Percentiles rank a stretch among this genome's conserved stretches.
Evolutionary conservation across 2,888 invertebrate genomes (phyloP).

Genomic region (Asteroscopus sphinx): DNA sequence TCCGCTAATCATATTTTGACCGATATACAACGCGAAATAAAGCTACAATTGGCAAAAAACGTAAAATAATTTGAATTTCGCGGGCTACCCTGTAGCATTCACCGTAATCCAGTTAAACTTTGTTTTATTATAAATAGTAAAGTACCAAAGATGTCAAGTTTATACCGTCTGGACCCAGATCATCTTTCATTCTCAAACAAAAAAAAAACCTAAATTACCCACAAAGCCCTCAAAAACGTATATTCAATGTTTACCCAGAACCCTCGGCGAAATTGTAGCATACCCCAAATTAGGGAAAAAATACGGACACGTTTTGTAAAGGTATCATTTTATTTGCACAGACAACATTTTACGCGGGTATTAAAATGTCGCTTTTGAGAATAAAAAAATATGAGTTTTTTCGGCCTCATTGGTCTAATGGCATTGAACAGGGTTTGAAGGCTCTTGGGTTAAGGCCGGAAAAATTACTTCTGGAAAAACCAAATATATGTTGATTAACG

Average conservation of each 20-base stretch:
- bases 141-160: no score
- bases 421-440: no score
- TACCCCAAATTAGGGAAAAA: conserved; percentile 23
- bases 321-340: conserved; percentile 24
- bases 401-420: no score
- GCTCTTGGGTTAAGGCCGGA: not conserved
- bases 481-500: no score
- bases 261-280: conserved; percentile 9
- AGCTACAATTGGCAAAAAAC: no score
- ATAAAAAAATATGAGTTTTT: no score
- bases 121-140: no score
- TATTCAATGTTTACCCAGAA: conserved; percentile 15
- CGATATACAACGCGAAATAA: no score
- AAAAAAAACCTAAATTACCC: conserved; percentile 8
- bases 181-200: conserved; percentile 3
- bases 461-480: not conserved
- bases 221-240: conserved; percentile 14
- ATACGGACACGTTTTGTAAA: conserved; percentile 10
- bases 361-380: conserved; percentile 3
- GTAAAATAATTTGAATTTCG: no score
- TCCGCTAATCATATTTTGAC: no score
- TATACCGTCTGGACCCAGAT: conserved; percentile 19
- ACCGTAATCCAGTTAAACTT: no score
- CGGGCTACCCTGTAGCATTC: no score
- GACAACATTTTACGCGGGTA: conserved; percentile 10